Conservation (phyloP, 2,797 vertebrate genomes). For the Distichodus sexfasciatus region DNA sequence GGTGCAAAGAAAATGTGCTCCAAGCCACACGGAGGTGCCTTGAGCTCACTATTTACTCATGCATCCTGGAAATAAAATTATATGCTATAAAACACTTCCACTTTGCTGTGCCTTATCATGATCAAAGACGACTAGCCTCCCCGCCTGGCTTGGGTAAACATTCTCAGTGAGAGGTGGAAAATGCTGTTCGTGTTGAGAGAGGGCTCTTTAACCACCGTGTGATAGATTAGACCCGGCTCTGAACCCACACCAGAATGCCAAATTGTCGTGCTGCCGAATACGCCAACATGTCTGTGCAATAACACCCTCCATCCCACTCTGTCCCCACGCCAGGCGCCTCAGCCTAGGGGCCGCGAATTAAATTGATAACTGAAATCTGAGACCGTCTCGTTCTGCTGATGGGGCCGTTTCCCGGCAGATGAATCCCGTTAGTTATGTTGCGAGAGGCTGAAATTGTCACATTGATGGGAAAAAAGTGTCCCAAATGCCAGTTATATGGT, state of each 20-base stretch:
- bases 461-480: background rate
- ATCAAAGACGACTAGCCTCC: constrained; percentile 14
- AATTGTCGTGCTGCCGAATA: constrained; percentile 62
- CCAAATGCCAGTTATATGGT: background rate
- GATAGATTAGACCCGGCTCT: constrained; percentile 64
- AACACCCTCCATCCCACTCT: constrained; percentile 69
- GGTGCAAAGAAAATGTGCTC: background rate
- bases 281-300: constrained; percentile 69
- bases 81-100: constrained; percentile 3
- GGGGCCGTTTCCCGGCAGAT: constrained; percentile 66
- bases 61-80: background rate
- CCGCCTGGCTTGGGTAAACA: constrained; percentile 9
- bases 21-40: background rate
- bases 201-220: constrained; percentile 58
- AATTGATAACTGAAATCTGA: constrained; percentile 78
- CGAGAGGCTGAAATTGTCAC: constrained; percentile 36
- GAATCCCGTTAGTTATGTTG: constrained; percentile 69
- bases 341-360: constrained; percentile 69
- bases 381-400: constrained; percentile 68
- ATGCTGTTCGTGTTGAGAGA: constrained; percentile 24
- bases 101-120: background rate
- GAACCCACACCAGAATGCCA: constrained; percentile 51
- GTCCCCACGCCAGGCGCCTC: constrained; percentile 63
- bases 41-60: background rate
- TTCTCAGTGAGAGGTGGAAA: background rate